Conservation (phyloP, 2,797 vertebrate species). For the Hypotaenidia okinawae region DNA sequence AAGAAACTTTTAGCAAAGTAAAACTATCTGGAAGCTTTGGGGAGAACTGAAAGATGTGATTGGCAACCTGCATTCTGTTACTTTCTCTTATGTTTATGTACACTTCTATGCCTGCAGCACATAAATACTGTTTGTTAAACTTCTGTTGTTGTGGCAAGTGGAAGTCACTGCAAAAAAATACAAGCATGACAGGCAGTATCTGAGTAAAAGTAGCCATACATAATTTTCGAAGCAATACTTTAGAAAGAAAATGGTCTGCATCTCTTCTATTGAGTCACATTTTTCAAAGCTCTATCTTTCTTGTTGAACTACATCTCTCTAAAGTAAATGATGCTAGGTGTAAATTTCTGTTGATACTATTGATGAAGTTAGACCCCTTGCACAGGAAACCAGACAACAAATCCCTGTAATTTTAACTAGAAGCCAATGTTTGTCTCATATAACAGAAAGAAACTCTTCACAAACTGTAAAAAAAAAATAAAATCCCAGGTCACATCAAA, state of each 20-base stretch:
- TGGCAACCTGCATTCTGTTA: slow-evolving; percentile 67
- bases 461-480: background rate
- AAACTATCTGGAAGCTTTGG: slow-evolving; percentile 54
- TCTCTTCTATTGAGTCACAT: background rate
- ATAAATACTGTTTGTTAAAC: slow-evolving; percentile 62
- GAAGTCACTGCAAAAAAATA: slow-evolving; percentile 57
- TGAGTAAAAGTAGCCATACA: slow-evolving; percentile 50
- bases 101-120: slow-evolving; percentile 49
- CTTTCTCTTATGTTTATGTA: slow-evolving; percentile 58
- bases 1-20: slow-evolving; percentile 49
- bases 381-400: background rate
- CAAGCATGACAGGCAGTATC: slow-evolving; percentile 44
- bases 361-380: background rate
- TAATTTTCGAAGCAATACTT: slow-evolving; percentile 17
- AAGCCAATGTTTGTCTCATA: background rate
- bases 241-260: background rate
- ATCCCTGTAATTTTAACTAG: background rate
- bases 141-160: slow-evolving; percentile 67
- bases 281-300: background rate
- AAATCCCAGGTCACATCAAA: background rate
- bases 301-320: background rate
- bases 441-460: background rate
- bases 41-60: slow-evolving; percentile 44
- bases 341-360: background rate
- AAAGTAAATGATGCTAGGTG: background rate